phyloP scores from a whole-genome alignment of 1,140 invertebrate genomes.

The Calephelis nemesis region DNA sequence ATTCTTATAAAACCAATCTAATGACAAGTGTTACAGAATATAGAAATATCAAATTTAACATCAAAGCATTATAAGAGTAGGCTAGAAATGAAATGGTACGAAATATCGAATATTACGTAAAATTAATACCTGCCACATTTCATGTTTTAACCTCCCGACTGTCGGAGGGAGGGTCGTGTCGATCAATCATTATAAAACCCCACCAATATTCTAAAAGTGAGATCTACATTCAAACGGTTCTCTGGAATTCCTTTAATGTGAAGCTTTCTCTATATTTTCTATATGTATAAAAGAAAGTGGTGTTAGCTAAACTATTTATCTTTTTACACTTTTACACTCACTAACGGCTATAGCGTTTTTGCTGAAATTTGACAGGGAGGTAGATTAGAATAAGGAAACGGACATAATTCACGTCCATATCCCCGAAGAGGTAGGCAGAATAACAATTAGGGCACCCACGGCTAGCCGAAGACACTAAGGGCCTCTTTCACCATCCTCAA shows the following conservation, averaged over 20 bases:
- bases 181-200: constrained; percentile 14
- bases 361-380: no score
- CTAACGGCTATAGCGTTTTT: no score
- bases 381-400: no score
- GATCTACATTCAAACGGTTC: background rate
- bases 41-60: background rate
- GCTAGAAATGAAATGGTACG: background rate
- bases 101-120: constrained; percentile 2
- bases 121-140: constrained; percentile 16
- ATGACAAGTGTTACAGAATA: background rate
- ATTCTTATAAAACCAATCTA: no score
- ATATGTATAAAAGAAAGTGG: no score
- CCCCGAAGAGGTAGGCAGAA: no score
- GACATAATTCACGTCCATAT: no score
- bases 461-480: no score
- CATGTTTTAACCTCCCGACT: constrained; percentile 1
- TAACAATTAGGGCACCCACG: no score
- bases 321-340: no score
- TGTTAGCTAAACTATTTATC: no score
- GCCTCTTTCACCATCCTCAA: no score
- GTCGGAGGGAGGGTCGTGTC: constrained; percentile 3
- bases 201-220: constrained; percentile 10
- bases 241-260: background rate
- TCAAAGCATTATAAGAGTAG: background rate
- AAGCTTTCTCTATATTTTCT: background rate